Base-by-base conservation (phyloP, 2,888 invertebrate genomes). In the Ferdinandea cuprea region DNA sequence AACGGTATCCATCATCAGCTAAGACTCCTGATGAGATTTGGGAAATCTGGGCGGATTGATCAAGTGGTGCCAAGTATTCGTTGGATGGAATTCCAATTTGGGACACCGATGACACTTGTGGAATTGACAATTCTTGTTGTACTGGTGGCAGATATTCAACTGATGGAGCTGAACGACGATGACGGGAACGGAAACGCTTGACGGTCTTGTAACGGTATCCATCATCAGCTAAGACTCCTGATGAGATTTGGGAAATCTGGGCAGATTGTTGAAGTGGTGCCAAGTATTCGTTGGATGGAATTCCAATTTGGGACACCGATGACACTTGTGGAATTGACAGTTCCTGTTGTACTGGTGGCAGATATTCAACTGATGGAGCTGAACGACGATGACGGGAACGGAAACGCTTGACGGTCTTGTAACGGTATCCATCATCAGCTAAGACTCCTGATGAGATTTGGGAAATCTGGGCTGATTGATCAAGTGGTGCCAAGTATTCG, bases 361-460 rank as follows among this genome's bases (percentile, higher is more conserved):
- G 59, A 85, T 89, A 89, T 28, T 88, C 87, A 65, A 78, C 86
- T 46, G 85, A 65, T n/a, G 86, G 86, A 63, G 89, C 89, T 87
- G 89, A 89, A 87, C 88, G 88, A 86, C 88, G 88, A 61, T 88
- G 86, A 42, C 89, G 71, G 58, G 2, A 30, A 15, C 71, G 69
- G 37, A 37, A n/a, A 30, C 71, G 59, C 7, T 32, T 61, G 11
- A 85, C 76, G 7, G 80, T 79, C 63, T 69, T 85, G 73, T 85
- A 85, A 13, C 81, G 81, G 52, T 85, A 85, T 25, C 85, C 85
- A 76, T 85, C 85, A 48, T 85, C 72, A 19, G 68, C 76, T 13
- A 85, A 61, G 8, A 59, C 52, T 46, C 68, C 76, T 1, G 66
- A 66, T 1, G 66, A 28, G 13, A 68, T 0, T 6, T 48, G 17